Evolutionary conservation across 1,140 invertebrate genomes (phyloP), one percentile per base, ranked within the genome.

Genomic region (Oncopeltus fasciatus): DNA sequence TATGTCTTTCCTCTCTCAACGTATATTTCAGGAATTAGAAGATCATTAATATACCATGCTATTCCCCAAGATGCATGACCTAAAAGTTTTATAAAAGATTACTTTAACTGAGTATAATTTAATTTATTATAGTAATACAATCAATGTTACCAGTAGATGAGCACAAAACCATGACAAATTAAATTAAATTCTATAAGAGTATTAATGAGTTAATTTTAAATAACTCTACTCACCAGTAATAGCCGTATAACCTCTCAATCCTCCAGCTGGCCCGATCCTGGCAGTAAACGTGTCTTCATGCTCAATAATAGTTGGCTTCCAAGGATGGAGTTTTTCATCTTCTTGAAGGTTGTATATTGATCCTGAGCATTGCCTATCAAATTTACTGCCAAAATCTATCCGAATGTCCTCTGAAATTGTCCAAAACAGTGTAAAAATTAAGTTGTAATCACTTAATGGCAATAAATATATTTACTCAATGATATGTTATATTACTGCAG

Each of bases 21-120:
- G 58, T 86, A 90, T 8, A 96, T 76, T 72, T 95, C 91, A 0
- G 93, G 92, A 65, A 92, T 91, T 8, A 96, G 77, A 65, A 83
- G 75, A 68, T 92, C 91, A 73, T 97, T 95, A 67, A 96, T 86
- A 75, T 93, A 96, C 90, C 90, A 96, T 11, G 88, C 88, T 65
- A 94, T 89, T 33, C 90, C 90, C 83, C 90, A 91, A n/a, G 60
- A 61, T 26, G 60, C 47, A 61, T 61, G 60, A 16, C 60, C 60
- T 53, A 58, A 59, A 64, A 58, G n/a, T n/a, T n/a, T n/a, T n/a
- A n/a, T n/a, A n/a, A n/a, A n/a, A 43, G 9, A n/a, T 9, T n/a
- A 43, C 38, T n/a, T 43, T 11, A 43, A n/a, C n/a, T n/a, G n/a
- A n/a, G n/a, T n/a, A n/a, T n/a, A n/a, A n/a, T n/a, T n/a, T n/a